Evolutionary conservation across 2,113 vertebrate species (phyloP).

Genomic region (Stictonetta naevosa): DNA sequence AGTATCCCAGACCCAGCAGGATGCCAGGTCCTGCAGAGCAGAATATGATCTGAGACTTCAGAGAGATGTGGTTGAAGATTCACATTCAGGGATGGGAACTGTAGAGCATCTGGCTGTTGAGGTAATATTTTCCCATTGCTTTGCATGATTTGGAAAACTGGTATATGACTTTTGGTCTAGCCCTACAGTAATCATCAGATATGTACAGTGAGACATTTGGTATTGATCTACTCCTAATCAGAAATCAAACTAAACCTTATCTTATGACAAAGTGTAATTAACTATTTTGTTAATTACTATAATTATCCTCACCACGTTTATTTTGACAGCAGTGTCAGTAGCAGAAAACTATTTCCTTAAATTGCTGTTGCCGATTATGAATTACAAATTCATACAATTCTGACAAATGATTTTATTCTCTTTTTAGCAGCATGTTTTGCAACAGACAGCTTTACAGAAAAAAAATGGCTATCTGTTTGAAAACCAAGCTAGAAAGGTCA

Average conservation of each 20-base stretch:
- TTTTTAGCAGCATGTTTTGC: slow-evolving; percentile 68
- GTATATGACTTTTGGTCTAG: neutral
- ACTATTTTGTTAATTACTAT: slow-evolving; percentile 79
- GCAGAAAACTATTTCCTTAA: slow-evolving; percentile 74
- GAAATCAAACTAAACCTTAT: slow-evolving; percentile 74
- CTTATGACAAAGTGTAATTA: slow-evolving; percentile 76
- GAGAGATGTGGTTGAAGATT: neutral
- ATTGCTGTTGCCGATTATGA: slow-evolving; percentile 75
- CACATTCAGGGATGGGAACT: neutral
- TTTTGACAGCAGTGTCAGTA: slow-evolving; percentile 74
- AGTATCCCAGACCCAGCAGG: neutral
- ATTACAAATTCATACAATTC: slow-evolving; percentile 78
- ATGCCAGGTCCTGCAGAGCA: neutral
- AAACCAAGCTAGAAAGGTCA: slow-evolving; percentile 57
- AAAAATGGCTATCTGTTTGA: slow-evolving; percentile 55
- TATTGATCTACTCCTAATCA: slow-evolving; percentile 74
- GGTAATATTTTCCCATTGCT: neutral
- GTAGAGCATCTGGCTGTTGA: neutral
- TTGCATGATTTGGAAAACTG: slow-evolving; percentile 13
- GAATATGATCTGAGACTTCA: neutral
- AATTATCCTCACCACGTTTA: slow-evolving; percentile 74
- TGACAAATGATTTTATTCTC: slow-evolving; percentile 75
- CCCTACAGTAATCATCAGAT: slow-evolving; percentile 31
- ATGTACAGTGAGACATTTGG: slow-evolving; percentile 52
- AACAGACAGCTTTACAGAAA: slow-evolving; percentile 63